These are phyloP conservation scores for Zosterops pallidus DNA, from an alignment of 2,113 vertebrate genomes.

Conservation along the genomic window DNA sequence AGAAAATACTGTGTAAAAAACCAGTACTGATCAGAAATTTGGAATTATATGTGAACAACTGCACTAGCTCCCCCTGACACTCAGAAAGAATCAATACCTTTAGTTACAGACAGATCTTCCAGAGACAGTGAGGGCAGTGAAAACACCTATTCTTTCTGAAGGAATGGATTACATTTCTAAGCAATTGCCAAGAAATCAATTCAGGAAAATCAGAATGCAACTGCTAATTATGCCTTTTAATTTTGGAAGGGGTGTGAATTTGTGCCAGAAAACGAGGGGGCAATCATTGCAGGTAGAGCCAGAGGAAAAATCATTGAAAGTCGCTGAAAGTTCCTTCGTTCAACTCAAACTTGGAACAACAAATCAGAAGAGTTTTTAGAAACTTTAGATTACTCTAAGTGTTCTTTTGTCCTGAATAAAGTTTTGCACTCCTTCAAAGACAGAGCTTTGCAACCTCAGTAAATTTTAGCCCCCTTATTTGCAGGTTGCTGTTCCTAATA, in stretches of 20 bases:
- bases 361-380: not conserved
- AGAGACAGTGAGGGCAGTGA: not conserved
- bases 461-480: not conserved
- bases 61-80: not conserved
- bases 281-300: not conserved
- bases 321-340: not conserved
- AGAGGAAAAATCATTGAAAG: not conserved
- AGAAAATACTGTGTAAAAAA: not conserved
- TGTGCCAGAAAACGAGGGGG: not conserved
- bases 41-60: not conserved
- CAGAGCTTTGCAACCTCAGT: not conserved
- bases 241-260: conserved; percentile 8
- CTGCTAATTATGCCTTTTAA: conserved; percentile 12
- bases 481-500: not conserved
- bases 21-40: not conserved
- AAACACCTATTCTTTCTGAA: not conserved
- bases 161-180: conserved; percentile 35
- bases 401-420: not conserved
- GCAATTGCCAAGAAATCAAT: conserved; percentile 19
- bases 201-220: not conserved
- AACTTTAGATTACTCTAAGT: not conserved
- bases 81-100: not conserved
- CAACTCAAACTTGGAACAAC: not conserved
- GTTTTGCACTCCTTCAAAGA: not conserved
- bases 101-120: conserved; percentile 11